These are phyloP conservation scores for Vulpes lagopus DNA, from an alignment of 2,113 vertebrate genomes.

Conservation along the genomic window DNA sequence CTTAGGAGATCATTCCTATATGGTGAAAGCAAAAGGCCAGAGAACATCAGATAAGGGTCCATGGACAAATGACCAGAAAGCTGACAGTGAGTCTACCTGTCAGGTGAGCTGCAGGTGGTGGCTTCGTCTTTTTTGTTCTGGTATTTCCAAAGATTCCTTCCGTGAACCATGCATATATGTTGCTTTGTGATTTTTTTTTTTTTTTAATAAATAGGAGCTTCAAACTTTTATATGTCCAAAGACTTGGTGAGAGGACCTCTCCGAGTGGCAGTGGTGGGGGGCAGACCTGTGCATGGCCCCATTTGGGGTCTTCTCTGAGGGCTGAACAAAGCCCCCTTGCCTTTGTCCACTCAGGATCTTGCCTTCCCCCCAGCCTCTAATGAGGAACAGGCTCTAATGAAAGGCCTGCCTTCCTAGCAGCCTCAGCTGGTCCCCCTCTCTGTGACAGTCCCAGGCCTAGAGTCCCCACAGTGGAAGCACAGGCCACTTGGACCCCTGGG, in stretches of 20 bases:
- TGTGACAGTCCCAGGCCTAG: not conserved
- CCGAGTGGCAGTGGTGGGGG: fast-evolving
- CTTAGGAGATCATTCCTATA: not conserved
- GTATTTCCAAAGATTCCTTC: not conserved
- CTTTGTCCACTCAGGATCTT: not conserved
- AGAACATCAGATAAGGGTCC: fast-evolving
- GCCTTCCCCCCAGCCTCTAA: not conserved
- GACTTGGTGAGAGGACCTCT: not conserved
- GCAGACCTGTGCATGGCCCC: fast-evolving
- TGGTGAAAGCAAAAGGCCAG: too few species aligned
- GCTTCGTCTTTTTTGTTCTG: not conserved
- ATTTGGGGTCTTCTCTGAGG: not conserved
- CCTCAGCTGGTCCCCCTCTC: not conserved
- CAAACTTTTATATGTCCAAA: not conserved
- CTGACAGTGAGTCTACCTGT: fast-evolving
- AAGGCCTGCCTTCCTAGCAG: not conserved
- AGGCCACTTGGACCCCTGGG: too few species aligned
- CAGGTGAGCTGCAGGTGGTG: not conserved
- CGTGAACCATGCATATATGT: not conserved
- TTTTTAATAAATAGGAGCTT: not conserved
- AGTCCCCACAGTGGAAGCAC: fast-evolving
- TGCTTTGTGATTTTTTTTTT: not conserved
- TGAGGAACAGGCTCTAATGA: not conserved
- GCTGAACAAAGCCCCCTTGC: not conserved
- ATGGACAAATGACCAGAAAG: fast-evolving